A percentile compares a stretch with the other conserved stretches of the same genome.
These are phyloP conservation scores for Hipparchia semele DNA, from an alignment of 2,888 invertebrate genomes.

Conservation along the genomic window DNA sequence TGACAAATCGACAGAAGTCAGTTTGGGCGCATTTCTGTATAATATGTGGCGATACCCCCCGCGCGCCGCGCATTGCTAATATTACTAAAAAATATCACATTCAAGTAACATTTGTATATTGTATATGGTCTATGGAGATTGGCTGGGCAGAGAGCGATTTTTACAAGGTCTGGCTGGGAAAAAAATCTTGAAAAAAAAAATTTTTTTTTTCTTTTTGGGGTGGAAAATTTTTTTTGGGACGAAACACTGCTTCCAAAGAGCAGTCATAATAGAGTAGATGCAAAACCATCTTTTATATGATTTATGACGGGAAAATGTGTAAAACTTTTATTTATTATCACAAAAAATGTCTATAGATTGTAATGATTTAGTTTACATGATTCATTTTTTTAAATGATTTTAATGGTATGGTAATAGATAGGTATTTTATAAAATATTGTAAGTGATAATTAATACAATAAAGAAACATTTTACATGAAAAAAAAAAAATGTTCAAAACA, in stretches of 20 bases:
- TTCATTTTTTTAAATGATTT: too few relatives aligned
- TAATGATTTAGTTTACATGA: neutral
- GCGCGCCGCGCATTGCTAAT: slow-evolving; percentile 55
- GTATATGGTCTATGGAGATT: slow-evolving; percentile 76
- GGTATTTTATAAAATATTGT: neutral
- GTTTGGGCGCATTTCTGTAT: slow-evolving; percentile 43
- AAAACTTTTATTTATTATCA: neutral
- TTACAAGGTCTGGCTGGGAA: slow-evolving; percentile 33
- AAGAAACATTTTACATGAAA: neutral
- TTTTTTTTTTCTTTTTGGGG: slow-evolving; percentile 10
- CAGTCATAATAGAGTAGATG: too few relatives aligned
- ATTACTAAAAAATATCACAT: slow-evolving; percentile 69
- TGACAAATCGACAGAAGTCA: slow-evolving; percentile 60
- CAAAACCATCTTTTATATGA: too few relatives aligned
- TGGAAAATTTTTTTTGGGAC: slow-evolving; percentile 2
- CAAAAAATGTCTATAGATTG: too few relatives aligned
- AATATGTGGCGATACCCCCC: slow-evolving; percentile 46
- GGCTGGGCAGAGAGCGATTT: slow-evolving; percentile 58
- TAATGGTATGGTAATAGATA: too few relatives aligned
- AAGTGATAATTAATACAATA: neutral
- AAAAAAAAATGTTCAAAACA: neutral
- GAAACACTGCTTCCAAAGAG: too few relatives aligned
- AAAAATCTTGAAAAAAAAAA: too few relatives aligned
- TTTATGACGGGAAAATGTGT: neutral
- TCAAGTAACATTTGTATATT: slow-evolving; percentile 69